Evolutionary conservation across 2,888 invertebrate species (phyloP).

Genomic region (Coenonympha arcania): DNA sequence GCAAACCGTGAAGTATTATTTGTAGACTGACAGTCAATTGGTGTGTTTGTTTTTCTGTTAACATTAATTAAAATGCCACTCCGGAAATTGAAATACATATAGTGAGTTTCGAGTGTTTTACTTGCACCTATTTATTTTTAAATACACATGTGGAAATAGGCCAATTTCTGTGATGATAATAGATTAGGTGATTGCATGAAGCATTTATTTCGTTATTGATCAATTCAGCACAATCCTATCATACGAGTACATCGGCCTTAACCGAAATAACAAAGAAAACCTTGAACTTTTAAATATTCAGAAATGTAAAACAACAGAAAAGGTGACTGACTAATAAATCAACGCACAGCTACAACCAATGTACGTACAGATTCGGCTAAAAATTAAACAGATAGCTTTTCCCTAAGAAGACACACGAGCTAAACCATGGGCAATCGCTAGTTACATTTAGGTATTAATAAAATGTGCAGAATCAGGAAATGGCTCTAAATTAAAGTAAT

Average conservation of each 20-base stretch:
- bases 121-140: neutral
- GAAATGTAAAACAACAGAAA: no score
- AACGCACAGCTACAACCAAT: no score
- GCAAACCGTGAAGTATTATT: constrained; percentile 22
- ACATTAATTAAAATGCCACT: neutral
- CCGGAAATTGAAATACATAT: neutral
- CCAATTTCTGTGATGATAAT: constrained; percentile 19
- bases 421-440: no score
- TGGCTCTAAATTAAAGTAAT: neutral
- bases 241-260: no score
- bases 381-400: no score
- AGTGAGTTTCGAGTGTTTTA: neutral
- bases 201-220: neutral
- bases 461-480: neutral
- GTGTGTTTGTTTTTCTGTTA: constrained; percentile 18
- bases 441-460: no score
- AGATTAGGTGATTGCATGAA: constrained; percentile 1
- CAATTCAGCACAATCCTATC: neutral
- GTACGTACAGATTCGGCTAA: no score
- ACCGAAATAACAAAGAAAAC: no score
- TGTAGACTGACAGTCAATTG: constrained; percentile 30
- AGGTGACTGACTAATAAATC: no score
- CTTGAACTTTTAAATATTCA: neutral
- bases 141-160: constrained; percentile 12
- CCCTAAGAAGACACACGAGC: no score